phyloP scores from a whole-genome alignment of 37 sponge, comb jelly and placozoan species.

The Theonella swinhoei region DNA sequence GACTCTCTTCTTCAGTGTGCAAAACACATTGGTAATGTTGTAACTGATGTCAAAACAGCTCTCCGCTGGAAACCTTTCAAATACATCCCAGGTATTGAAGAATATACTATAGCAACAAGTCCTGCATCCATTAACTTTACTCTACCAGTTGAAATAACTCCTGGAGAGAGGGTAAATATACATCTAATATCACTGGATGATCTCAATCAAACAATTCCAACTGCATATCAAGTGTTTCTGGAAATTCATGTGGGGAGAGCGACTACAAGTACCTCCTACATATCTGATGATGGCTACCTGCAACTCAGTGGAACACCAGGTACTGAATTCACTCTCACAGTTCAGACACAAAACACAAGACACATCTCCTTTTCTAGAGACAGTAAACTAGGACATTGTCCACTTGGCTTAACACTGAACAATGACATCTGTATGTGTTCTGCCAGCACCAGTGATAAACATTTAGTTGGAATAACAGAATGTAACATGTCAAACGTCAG shows the following conservation, averaged over 20 bases:
- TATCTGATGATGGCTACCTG: not conserved
- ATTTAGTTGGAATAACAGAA: too few relatives aligned
- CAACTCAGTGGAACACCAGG: not conserved
- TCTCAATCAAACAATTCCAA: not conserved
- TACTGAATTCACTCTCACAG: not conserved
- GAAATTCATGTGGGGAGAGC: not conserved
- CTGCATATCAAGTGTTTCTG: not conserved
- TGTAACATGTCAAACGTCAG: too few relatives aligned
- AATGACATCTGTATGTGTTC: too few relatives aligned
- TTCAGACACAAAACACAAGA: not conserved
- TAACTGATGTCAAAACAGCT: not conserved
- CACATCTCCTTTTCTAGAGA: not conserved
- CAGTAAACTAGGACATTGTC: not conserved
- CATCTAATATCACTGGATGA: not conserved
- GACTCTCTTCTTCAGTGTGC: not conserved
- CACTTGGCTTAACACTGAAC: not conserved
- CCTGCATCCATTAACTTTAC: not conserved
- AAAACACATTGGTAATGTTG: not conserved
- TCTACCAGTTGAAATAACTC: not conserved
- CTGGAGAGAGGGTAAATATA: not conserved
- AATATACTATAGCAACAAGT: not conserved
- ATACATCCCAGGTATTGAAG: not conserved
- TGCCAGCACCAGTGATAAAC: too few relatives aligned
- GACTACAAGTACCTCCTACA: not conserved
- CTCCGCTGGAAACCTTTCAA: not conserved